Conservation (phyloP, 2,797 vertebrate genomes). For the Halcyon smyrnensis region DNA sequence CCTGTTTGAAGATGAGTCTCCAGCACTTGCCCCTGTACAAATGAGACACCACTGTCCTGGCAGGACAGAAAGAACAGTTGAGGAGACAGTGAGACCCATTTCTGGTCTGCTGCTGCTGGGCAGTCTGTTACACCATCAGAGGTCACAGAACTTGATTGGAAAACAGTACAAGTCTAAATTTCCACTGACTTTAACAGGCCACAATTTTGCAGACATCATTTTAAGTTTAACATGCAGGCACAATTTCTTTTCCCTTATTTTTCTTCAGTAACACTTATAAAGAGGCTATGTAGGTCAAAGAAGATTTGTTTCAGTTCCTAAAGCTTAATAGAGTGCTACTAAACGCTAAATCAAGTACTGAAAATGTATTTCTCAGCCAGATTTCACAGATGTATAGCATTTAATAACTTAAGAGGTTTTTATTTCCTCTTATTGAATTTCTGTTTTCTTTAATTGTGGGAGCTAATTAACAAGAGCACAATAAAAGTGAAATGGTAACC, state of each 20-base stretch:
- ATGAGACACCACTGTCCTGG: no score
- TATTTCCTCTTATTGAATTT: slow-evolving; percentile 36
- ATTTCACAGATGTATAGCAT: slow-evolving; percentile 6
- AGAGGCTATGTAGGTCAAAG: neutral
- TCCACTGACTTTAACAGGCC: neutral
- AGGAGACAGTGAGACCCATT: neutral
- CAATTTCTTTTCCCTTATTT: neutral
- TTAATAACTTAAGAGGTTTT: slow-evolving; percentile 24
- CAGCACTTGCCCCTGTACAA: neutral
- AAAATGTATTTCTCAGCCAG: neutral
- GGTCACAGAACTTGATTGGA: neutral
- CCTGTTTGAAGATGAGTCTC: rapidly evolving
- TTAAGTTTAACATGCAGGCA: neutral
- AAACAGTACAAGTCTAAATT: neutral
- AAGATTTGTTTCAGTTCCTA: neutral
- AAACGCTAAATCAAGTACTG: neutral
- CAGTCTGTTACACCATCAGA: neutral
- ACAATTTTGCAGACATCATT: neutral
- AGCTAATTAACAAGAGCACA: slow-evolving; percentile 25
- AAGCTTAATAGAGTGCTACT: neutral
- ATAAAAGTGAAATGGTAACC: slow-evolving; percentile 8
- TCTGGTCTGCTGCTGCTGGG: neutral
- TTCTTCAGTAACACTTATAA: neutral
- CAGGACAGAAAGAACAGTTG: neutral
- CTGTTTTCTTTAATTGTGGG: slow-evolving; percentile 32